Base-by-base conservation (phyloP, 2,797 vertebrate genomes). In the Sternotherus odoratus region DNA sequence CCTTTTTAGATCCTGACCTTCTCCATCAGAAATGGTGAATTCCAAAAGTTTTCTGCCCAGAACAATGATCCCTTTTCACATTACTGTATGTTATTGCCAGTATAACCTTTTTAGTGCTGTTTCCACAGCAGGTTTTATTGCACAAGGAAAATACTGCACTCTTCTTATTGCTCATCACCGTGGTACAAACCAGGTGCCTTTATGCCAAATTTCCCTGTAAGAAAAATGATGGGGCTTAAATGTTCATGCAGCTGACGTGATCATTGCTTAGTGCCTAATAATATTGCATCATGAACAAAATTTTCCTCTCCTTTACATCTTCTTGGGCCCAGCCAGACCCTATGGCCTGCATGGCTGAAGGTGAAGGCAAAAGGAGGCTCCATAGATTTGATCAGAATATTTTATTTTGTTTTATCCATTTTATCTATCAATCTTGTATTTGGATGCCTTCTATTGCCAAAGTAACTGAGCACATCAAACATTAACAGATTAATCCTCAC, bases 51-150 rank as follows among this genome's bases (percentile, higher is more conserved):
- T 93, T 79, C 19, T 48, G 85, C 6, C 0, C 1, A 85, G 36
- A 81, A 46, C 2, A n/a, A 4, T 11, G 72, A 19, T 57, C 56
- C 33, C 53, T 82, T 56, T 83, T 66, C 46, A 12, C 80, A 46
- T 82, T 75, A 54, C 46, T 12, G 26, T 15, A 26, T 2, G 5
- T 43, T 92, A 79, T 84, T 82, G 1, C 2, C 21, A 26, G 1
- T n/a, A 12, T 48, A 87, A 51, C 2, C 2, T 93, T 94, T 94
- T 79, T 72, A 85, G 53, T 66, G 8, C 16, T 86, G 6, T 63
- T 91, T 93, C 48, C 77, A 50, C 12, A 77, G 28, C 8, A 6
- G 11, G 8, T 92, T 96, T 97, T 75, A 95, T 57, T 91, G 6
- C 3, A 2, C 23, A 86, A 82, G 75, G 1, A 94, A 95, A 96